Base-by-base conservation (phyloP, 2,113 vertebrate genomes). In the Pseudolaguvia tuberculata region DNA sequence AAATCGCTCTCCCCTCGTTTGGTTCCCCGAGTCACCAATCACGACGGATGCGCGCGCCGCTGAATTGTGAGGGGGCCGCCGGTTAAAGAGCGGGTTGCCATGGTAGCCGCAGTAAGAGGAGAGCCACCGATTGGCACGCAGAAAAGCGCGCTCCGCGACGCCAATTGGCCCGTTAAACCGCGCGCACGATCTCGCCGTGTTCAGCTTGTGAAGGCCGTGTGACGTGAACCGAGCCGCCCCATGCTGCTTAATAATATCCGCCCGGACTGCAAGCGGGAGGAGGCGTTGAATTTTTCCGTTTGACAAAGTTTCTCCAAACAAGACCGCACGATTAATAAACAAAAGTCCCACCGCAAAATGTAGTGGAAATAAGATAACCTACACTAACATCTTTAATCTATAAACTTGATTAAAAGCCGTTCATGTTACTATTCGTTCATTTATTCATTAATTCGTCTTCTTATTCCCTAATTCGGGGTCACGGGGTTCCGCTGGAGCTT, bases 201-300 rank as follows among this genome's bases (percentile, higher is more conserved):
- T 88, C 90, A 93, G 91, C 92, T 70, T 50, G 31, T 48, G 59
- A 91, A 92, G 91, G 89, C 92, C 93, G 90, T 89, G 90, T 90
- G 92, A 90, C 90, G 90, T 90, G 91, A 93, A 67, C 93, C 92
- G 91, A 90, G 92, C 89, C 92, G 91, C 93, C 92, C 92, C 93
- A 93, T 94, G 94, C 93, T 93, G 93, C 93, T 93, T 94, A 95
- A 94, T 94, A 94, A 94, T 95, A 94, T 94, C 93, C 92, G 93
- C 94, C 93, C 48, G 92, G 93, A 88, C 84, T 88, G 89, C 29
- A 42, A 52, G 52, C 50, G 39, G 62, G 35, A 52, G 52, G 39
- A 50, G 35, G 90, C 89, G 47, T 91, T 90, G 83, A 88, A 91
- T 91, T 92, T n/a, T 80, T 91, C 89, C 80, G 61, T 89, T 82